phyloP scores from a whole-genome alignment of 2,113 vertebrate genomes.

The Symphodus melops region DNA sequence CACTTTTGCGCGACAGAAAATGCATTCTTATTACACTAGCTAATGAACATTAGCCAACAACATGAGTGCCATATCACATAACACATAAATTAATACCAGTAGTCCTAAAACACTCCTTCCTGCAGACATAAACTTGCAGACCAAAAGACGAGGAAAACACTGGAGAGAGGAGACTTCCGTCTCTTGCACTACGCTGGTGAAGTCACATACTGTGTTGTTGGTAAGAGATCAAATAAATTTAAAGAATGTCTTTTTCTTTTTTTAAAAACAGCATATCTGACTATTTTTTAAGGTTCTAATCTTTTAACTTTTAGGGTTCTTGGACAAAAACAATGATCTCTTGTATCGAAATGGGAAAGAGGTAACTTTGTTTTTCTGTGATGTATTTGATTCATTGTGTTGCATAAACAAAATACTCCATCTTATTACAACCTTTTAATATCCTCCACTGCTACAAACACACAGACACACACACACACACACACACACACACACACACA shows the following conservation, averaged over 20 bases:
- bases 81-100: background rate
- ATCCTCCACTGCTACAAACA: too few species aligned
- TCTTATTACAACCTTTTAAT: background rate
- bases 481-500: too few species aligned
- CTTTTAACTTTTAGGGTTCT: conserved; percentile 86
- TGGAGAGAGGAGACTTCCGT: conserved; percentile 93
- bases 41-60: background rate
- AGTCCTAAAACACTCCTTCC: background rate
- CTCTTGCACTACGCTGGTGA: conserved; percentile 95
- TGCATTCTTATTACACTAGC: too few species aligned
- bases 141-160: conserved; percentile 88
- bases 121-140: conserved; percentile 92
- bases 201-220: conserved; percentile 94
- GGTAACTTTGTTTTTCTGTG: conserved; percentile 75
- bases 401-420: background rate
- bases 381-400: background rate
- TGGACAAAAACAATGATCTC: conserved; percentile 98
- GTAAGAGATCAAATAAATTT: conserved; percentile 78
- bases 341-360: conserved; percentile 96
- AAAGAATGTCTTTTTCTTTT: background rate
- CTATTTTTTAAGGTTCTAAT: background rate
- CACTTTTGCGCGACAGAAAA: background rate
- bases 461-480: too few species aligned
- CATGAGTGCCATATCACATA: background rate
- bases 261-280: too few species aligned